phyloP scores from a whole-genome alignment of 2,888 invertebrate genomes.

The Cantharis rustica region DNA sequence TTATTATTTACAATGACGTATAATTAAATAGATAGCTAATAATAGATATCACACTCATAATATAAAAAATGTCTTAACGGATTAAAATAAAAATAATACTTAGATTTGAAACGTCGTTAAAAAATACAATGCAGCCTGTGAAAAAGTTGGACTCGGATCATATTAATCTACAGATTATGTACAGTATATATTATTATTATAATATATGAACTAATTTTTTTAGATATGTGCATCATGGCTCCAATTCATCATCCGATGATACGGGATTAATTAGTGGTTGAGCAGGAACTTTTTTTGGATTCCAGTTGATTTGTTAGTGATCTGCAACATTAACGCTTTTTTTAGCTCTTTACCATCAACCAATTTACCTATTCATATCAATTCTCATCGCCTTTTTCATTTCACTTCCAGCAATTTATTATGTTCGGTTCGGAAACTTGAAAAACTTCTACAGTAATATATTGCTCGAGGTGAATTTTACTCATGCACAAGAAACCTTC shows the following conservation, averaged over 20 bases:
- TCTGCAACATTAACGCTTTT: slow-evolving; percentile 4
- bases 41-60: not conserved
- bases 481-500: not conserved
- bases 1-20: not conserved
- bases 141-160: not conserved
- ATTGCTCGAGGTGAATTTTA: not conserved
- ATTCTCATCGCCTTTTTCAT: not conserved
- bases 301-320: not conserved
- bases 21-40: not conserved
- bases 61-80: not conserved
- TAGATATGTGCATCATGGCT: slow-evolving; percentile 3
- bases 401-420: not conserved
- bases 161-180: not conserved
- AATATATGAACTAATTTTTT: not conserved
- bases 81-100: not conserved
- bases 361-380: not conserved
- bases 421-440: not conserved
- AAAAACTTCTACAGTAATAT: not conserved
- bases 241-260: slow-evolving; percentile 2
- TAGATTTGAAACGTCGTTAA: not conserved
- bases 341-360: not conserved
- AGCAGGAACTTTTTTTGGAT: not conserved
- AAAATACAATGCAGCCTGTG: not conserved
- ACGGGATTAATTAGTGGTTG: not conserved
- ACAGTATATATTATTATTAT: not conserved